Conservation (phyloP, 2,888 invertebrate genomes). For the Tenthredo amoena region DNA sequence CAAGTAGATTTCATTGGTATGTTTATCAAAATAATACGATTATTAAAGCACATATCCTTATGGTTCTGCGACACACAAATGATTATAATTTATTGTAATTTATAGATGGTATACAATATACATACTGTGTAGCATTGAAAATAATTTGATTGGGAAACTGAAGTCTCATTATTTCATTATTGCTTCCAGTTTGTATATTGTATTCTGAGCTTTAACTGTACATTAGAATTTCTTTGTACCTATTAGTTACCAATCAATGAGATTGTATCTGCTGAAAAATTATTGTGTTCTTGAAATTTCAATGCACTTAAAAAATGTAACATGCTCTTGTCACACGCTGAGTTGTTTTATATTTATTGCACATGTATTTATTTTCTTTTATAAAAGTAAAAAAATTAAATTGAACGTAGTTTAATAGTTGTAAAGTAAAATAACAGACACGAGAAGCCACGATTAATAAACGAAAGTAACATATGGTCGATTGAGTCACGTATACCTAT, state of each 20-base stretch:
- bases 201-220: slow-evolving; percentile 31
- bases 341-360: slow-evolving; percentile 35
- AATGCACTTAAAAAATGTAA: background rate
- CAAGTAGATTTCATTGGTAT: slow-evolving; percentile 44
- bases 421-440: background rate
- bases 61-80: background rate
- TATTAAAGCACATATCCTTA: background rate
- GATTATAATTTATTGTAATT: background rate
- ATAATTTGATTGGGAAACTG: background rate
- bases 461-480: background rate
- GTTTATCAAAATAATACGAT: slow-evolving; percentile 49
- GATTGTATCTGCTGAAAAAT: background rate
- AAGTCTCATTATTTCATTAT: background rate
- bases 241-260: slow-evolving; percentile 26
- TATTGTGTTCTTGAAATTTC: background rate
- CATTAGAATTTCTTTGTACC: slow-evolving; percentile 58
- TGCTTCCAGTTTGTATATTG: slow-evolving; percentile 23
- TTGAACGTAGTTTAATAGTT: background rate
- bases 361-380: slow-evolving; percentile 52
- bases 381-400: background rate
- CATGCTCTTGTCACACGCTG: slow-evolving; percentile 32
- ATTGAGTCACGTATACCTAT: background rate
- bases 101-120: slow-evolving; percentile 17
- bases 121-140: background rate
- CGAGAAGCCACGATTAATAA: background rate